Evolutionary conservation across 2,888 invertebrate species (phyloP), one percentile per base, ranked within the genome.

Genomic region (Lottia scabra): DNA sequence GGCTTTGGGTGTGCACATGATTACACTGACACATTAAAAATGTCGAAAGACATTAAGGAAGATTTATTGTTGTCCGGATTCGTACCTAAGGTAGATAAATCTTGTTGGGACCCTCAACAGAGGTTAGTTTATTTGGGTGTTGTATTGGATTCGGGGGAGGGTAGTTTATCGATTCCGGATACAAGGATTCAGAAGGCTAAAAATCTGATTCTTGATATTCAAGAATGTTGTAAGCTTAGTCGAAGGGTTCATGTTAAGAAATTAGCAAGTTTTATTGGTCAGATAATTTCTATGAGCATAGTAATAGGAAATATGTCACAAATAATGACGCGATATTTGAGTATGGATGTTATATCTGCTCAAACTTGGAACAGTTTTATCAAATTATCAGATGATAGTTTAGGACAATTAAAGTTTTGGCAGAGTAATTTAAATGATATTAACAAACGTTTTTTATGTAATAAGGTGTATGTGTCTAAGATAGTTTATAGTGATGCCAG

Each of bases 261-360:
- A 38, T 70, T 78, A 19, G 78, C 73, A 46, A 74, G 76, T 68
- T 38, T 79, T 16, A 74, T 77, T 15, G 77, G 76, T n/a, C 76
- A 78, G 65, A 71, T 79, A 16, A 76, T 75, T 44, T 79, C 75
- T 63, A 78, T 78, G 74, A 67, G 68, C 16, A 64, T 72, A 19
- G 78, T 78, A n/a, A 63, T 78, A 12, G 80, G 78, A 13, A 70
- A 71, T 63, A 67, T 78, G 16, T 38, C 63, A 10, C 75, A 78
- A 46, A 70, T 77, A 16, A 79, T 80, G 78, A 77, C 80, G 0
- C 74, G 72, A 62, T 73, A 63, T 70, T 48, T 76, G 30, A 76
- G 70, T 62, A 63, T 74, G n/a, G 74, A 77, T 63, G 71, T 30
- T 2, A 5, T 30, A 30, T 30, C 30, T 30, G 30, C 30, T 30